phyloP scores from a whole-genome alignment of 92 coral and sea anemone species.

The Zoanthus sociatus region DNA sequence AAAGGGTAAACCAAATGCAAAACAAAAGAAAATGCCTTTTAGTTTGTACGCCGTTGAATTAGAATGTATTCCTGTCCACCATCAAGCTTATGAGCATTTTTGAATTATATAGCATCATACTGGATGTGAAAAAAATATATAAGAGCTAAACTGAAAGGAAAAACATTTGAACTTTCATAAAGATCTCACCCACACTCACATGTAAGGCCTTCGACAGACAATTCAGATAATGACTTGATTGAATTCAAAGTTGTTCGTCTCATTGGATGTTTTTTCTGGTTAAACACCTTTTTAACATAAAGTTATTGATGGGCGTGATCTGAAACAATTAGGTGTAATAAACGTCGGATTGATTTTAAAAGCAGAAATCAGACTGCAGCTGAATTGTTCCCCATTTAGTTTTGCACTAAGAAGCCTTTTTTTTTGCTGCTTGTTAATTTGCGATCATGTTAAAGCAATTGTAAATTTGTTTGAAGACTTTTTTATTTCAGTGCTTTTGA shows the following conservation, averaged over 20 bases:
- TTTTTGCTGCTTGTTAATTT: no score
- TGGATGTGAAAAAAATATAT: neutral
- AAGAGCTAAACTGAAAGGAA: neutral
- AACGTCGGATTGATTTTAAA: no score
- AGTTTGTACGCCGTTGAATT: neutral
- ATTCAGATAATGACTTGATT: neutral
- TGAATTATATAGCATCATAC: neutral
- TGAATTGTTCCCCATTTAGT: no score
- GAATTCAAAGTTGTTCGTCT: neutral
- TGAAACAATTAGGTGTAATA: no score
- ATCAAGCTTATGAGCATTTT: no score
- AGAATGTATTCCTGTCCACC: neutral
- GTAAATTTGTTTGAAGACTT: no score
- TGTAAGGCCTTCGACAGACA: neutral
- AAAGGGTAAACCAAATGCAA: constrained; percentile 56
- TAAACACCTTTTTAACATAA: neutral
- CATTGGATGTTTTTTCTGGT: neutral
- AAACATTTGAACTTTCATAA: neutral
- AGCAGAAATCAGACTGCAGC: no score
- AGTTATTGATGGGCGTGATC: no score
- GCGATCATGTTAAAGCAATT: no score
- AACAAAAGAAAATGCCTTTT: neutral
- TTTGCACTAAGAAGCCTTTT: no score
- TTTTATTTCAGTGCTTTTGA: no score
- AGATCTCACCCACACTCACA: neutral